Conservation (phyloP, 2,888 invertebrate genomes). For the Mimumesa dahlbomi region DNA sequence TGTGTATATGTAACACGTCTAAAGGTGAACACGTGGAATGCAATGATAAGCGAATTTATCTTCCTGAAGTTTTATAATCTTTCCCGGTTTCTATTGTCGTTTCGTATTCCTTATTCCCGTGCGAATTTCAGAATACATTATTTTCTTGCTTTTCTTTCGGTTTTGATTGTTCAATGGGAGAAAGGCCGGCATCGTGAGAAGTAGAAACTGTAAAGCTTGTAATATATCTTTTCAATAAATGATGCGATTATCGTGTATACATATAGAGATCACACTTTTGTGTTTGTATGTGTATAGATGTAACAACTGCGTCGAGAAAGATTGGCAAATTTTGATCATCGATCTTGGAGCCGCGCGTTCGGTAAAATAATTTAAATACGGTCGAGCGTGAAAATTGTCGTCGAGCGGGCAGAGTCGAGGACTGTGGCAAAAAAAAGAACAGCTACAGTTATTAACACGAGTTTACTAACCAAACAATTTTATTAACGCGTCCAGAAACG, state of each 20-base stretch:
- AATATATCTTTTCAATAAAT: constrained; percentile 35
- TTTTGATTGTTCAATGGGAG: too few species aligned
- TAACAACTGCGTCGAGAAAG: too few species aligned
- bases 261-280: background rate
- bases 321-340: too few species aligned
- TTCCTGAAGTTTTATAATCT: too few species aligned
- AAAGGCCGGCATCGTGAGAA: background rate
- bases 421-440: constrained; percentile 18
- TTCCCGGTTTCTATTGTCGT: too few species aligned
- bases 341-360: too few species aligned
- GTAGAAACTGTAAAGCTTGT: constrained; percentile 15
- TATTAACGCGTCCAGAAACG: constrained; percentile 44
- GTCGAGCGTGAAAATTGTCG: constrained; percentile 9
- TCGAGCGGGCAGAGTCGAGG: background rate
- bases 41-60: too few species aligned
- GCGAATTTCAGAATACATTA: too few species aligned
- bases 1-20: too few species aligned
- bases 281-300: background rate
- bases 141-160: too few species aligned
- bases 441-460: constrained; percentile 40
- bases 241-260: constrained; percentile 23
- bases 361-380: background rate
- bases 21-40: too few species aligned
- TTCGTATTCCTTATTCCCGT: too few species aligned
- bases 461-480: constrained; percentile 52